Percentiles rank a stretch among this genome's conserved stretches.
Conservation (phyloP, 2,113 vertebrate species). For the Centropus unirufus region DNA sequence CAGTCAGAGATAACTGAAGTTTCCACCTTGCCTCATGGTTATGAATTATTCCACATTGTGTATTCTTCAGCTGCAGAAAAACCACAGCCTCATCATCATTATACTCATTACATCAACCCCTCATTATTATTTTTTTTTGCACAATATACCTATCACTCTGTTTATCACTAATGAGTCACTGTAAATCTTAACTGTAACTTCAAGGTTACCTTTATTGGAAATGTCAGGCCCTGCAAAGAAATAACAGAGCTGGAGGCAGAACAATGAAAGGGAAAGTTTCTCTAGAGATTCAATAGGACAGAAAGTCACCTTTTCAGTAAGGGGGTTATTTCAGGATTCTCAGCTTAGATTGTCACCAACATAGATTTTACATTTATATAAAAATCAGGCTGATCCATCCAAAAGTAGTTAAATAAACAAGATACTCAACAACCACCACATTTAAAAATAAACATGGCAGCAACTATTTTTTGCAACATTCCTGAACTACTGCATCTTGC, state of each 20-base stretch:
- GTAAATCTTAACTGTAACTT: background rate
- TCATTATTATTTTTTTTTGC: background rate
- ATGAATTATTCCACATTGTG: fast-evolving
- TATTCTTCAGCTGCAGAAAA: background rate
- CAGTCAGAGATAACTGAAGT: background rate
- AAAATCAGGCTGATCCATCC: background rate
- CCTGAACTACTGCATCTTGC: background rate
- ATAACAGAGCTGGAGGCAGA: background rate
- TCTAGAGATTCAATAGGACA: background rate
- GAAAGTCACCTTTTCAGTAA: background rate
- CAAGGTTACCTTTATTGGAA: background rate
- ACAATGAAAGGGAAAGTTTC: background rate
- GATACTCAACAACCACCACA: background rate
- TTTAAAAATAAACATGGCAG: background rate
- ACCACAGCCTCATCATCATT: background rate
- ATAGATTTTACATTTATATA: background rate
- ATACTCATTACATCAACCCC: background rate
- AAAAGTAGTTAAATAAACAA: background rate
- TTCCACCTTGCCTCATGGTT: background rate
- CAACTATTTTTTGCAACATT: fast-evolving
- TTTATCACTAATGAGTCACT: background rate
- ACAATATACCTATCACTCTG: background rate
- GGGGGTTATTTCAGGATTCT: background rate
- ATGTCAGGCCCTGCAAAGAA: background rate
- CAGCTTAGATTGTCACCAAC: background rate